Conservation (phyloP, 2,888 invertebrate species). For the Galerucella nymphaeae region DNA sequence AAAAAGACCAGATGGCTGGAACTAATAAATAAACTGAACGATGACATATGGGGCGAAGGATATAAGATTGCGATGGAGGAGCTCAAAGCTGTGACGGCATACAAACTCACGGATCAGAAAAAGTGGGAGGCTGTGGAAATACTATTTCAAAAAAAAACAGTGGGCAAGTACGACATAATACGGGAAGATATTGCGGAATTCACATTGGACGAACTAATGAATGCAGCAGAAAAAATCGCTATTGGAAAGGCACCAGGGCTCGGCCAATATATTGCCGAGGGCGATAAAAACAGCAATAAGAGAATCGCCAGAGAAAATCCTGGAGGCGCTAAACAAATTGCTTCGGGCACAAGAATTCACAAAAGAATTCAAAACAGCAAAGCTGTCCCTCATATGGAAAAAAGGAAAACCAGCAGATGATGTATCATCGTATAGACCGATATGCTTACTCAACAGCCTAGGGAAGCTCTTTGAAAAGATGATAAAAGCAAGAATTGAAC, state of each 20-base stretch:
- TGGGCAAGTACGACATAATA: no score
- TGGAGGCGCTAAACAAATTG: not conserved
- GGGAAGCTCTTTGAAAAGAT: conserved; percentile 32
- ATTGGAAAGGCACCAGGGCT: no score
- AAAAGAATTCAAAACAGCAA: conserved; percentile 30
- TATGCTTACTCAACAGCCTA: conserved; percentile 31
- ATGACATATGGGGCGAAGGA: conserved; percentile 15
- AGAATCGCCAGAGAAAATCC: no score
- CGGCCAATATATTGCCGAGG: no score
- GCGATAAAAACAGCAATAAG: no score
- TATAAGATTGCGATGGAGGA: not conserved
- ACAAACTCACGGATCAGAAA: no score
- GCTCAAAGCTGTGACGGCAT: not conserved
- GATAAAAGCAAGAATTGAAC: conserved; percentile 16
- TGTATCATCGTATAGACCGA: conserved; percentile 11
- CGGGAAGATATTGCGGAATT: no score
- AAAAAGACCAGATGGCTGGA: not conserved
- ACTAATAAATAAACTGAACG: not conserved
- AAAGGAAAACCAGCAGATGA: not conserved
- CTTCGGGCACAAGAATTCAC: conserved; percentile 22
- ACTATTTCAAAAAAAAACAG: no score
- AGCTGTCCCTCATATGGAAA: conserved; percentile 26
- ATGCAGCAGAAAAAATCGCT: no score
- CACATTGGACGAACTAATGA: no score
- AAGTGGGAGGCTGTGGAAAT: no score